Evolutionary conservation across 2,888 invertebrate genomes (phyloP).

Genomic region (Dioctria linearis): DNA sequence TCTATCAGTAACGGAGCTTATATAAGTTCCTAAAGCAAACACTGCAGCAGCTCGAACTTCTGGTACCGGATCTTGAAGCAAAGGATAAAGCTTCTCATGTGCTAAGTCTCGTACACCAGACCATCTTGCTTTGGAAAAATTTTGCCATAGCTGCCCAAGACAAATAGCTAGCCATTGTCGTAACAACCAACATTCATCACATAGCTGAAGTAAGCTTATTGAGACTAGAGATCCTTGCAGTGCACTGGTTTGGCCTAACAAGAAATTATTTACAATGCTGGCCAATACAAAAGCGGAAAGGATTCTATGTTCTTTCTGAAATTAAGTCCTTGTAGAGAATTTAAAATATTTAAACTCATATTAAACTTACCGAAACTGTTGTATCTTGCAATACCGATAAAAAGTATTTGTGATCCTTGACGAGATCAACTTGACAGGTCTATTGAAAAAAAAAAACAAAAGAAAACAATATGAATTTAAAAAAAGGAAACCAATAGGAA

Average conservation of each 20-base stretch:
- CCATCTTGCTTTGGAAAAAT: slow-evolving; percentile 92
- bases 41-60: slow-evolving; percentile 96
- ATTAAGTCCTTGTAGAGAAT: neutral
- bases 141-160: slow-evolving; percentile 91
- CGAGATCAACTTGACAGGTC: slow-evolving; percentile 95
- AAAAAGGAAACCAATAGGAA: neutral
- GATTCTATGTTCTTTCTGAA: slow-evolving; percentile 86
- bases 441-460: slow-evolving; percentile 71
- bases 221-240: slow-evolving; percentile 91
- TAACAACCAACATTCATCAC: slow-evolving; percentile 78
- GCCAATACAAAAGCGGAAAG: slow-evolving; percentile 96
- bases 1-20: slow-evolving; percentile 86
- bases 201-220: slow-evolving; percentile 91
- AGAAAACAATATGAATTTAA: neutral
- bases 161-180: slow-evolving; percentile 94
- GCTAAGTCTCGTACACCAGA: slow-evolving; percentile 95
- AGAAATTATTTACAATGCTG: slow-evolving; percentile 91
- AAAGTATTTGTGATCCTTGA: slow-evolving; percentile 97
- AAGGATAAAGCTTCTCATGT: slow-evolving; percentile 92
- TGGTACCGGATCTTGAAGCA: slow-evolving; percentile 86
- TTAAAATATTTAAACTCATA: neutral
- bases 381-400: slow-evolving; percentile 91
- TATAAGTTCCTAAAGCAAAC: slow-evolving; percentile 94
- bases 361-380: slow-evolving; percentile 78
- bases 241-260: slow-evolving; percentile 91